Conservation (phyloP, 1,140 invertebrate genomes). For the Choristoneura fumiferana region DNA sequence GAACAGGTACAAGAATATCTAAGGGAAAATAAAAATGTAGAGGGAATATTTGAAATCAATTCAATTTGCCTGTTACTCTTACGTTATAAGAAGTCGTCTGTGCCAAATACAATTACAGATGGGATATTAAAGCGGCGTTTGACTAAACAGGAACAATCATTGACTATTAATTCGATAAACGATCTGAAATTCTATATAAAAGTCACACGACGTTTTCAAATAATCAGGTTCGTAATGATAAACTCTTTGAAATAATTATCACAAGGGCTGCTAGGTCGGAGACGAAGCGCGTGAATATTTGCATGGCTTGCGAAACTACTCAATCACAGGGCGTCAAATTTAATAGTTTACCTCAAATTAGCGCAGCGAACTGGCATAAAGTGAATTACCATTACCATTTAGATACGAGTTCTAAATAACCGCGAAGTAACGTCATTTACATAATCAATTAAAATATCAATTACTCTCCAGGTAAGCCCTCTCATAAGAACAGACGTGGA, state of each 20-base stretch:
- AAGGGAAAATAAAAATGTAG: slow-evolving; percentile 60
- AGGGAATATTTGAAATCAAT: slow-evolving; percentile 64
- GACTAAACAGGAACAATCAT: no score
- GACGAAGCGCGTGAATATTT: neutral
- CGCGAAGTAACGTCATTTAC: slow-evolving; percentile 18
- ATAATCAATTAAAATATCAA: slow-evolving; percentile 53
- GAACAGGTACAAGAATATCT: slow-evolving; percentile 70
- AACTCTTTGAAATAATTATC: no score
- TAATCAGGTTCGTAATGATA: no score
- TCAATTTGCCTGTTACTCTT: slow-evolving; percentile 51
- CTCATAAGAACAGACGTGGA: slow-evolving; percentile 27
- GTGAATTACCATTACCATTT: slow-evolving; percentile 13
- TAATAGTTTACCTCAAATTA: slow-evolving; percentile 8
- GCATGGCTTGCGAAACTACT: neutral
- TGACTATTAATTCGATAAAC: no score
- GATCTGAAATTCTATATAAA: no score
- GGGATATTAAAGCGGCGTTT: neutral
- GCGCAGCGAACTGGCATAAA: neutral
- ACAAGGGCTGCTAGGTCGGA: no score
- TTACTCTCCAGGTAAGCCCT: slow-evolving; percentile 27
- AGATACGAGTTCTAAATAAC: slow-evolving; percentile 14
- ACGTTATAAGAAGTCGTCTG: slow-evolving; percentile 46
- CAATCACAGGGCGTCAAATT: neutral
- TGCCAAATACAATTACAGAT: slow-evolving; percentile 45
- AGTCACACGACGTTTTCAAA: no score